phyloP scores from a whole-genome alignment of 2,113 vertebrate genomes.

The Peromyscus leucopus region DNA sequence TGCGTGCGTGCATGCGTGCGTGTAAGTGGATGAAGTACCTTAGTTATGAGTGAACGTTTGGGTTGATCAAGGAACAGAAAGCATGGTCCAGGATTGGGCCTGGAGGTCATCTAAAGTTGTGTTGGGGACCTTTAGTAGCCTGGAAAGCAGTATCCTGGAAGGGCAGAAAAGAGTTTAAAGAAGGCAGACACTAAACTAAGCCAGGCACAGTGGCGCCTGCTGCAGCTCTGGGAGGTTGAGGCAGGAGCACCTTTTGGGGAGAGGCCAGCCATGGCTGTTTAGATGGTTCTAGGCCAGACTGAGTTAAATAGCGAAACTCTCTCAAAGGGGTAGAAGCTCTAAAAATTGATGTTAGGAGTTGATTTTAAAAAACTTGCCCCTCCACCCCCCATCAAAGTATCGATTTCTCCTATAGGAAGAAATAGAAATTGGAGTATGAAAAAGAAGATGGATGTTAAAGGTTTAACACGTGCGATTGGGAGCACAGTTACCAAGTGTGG shows the following conservation, averaged over 20 bases:
- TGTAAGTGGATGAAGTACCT: neutral
- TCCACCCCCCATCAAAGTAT: conserved; percentile 17
- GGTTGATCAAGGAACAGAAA: neutral
- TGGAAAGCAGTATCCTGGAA: neutral
- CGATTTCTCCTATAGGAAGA: conserved; percentile 27
- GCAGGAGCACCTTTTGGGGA: neutral
- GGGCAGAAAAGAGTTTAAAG: conserved; percentile 3
- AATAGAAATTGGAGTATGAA: conserved; percentile 7
- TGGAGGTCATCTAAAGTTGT: neutral
- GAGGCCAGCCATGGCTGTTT: neutral
- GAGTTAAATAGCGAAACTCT: neutral
- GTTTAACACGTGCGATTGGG: neutral
- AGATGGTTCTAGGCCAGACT: neutral
- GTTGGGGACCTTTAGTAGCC: neutral
- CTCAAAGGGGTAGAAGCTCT: neutral
- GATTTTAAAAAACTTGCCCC: neutral
- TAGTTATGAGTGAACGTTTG: neutral
- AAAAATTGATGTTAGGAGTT: neutral
- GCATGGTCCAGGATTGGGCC: neutral
- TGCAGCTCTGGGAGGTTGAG: neutral
- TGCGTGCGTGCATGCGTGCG: neutral
- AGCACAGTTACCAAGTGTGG: neutral
- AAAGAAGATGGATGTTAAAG: neutral
- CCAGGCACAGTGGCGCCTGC: neutral
- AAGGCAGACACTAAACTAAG: neutral